Evolutionary conservation across 2,888 invertebrate genomes (phyloP).

Genomic region (Patella caerulea): DNA sequence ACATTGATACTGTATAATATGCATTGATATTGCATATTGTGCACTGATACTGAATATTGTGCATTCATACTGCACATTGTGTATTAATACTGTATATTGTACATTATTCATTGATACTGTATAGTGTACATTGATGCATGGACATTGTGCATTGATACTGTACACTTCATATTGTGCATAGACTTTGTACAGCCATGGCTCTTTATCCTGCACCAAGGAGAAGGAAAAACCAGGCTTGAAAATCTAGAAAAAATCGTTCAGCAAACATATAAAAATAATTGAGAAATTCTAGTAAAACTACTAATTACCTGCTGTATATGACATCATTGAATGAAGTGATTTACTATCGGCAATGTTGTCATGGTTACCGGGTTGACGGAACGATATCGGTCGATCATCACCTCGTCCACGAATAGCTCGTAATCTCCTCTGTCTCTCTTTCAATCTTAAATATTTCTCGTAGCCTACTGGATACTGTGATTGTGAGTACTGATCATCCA

Average conservation of each 20-base stretch:
- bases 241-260: background rate
- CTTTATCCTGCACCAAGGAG: too few species aligned
- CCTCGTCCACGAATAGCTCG: conserved; percentile 45
- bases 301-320: conserved; percentile 57
- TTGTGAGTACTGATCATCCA: conserved; percentile 3
- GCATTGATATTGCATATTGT: too few species aligned
- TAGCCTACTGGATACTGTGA: conserved; percentile 47
- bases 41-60: too few species aligned
- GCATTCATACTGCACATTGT: too few species aligned
- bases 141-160: too few species aligned
- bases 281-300: background rate
- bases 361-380: background rate
- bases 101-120: too few species aligned
- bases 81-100: too few species aligned
- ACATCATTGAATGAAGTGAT: conserved; percentile 56
- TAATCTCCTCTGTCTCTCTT: conserved; percentile 62
- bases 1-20: too few species aligned
- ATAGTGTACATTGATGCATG: too few species aligned
- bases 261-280: background rate
- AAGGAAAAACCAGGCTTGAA: background rate
- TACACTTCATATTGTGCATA: too few species aligned
- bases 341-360: conserved; percentile 46
- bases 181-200: too few species aligned
- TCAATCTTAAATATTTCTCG: conserved; percentile 61
- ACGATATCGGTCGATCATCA: background rate